Evolutionary conservation across 2,797 vertebrate genomes (phyloP).

Genomic region (Telmatherina bonti): DNA sequence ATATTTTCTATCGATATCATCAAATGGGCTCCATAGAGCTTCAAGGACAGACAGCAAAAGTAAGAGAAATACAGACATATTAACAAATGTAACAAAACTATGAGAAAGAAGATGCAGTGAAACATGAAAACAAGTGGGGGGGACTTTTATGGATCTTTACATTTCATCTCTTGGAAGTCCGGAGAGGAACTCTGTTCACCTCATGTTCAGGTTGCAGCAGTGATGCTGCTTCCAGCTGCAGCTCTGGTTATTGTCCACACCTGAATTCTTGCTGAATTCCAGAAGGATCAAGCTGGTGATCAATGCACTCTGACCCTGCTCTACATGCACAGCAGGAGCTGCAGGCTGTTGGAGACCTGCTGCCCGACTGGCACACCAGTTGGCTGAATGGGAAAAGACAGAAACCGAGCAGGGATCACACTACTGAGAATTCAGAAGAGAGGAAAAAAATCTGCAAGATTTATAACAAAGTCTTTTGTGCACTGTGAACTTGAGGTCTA

Average conservation of each 20-base stretch:
- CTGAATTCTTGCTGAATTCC: constrained; percentile 31
- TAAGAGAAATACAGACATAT: neutral
- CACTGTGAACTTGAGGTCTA: constrained; percentile 4
- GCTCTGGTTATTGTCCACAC: constrained; percentile 19
- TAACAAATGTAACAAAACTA: neutral
- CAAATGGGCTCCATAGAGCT: neutral
- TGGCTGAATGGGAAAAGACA: constrained; percentile 59
- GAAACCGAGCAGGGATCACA: constrained; percentile 57
- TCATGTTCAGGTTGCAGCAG: constrained; percentile 1
- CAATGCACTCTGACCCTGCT: constrained; percentile 50
- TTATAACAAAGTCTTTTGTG: constrained; percentile 14
- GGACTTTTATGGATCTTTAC: neutral
- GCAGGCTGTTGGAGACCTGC: constrained; percentile 58
- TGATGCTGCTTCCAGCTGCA: too few relatives aligned
- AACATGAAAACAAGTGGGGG: too few relatives aligned
- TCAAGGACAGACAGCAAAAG: neutral
- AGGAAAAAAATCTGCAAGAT: constrained; percentile 16
- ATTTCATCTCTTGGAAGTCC: neutral
- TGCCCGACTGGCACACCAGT: constrained; percentile 43
- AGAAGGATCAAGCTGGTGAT: constrained; percentile 44
- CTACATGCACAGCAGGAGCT: constrained; percentile 61
- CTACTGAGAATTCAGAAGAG: constrained; percentile 30
- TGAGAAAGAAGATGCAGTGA: neutral
- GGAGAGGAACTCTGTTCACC: too few relatives aligned
- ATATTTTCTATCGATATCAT: too few relatives aligned